phyloP scores from a whole-genome alignment of 2,888 invertebrate genomes.

The Caenorhabditis sp. region DNA sequence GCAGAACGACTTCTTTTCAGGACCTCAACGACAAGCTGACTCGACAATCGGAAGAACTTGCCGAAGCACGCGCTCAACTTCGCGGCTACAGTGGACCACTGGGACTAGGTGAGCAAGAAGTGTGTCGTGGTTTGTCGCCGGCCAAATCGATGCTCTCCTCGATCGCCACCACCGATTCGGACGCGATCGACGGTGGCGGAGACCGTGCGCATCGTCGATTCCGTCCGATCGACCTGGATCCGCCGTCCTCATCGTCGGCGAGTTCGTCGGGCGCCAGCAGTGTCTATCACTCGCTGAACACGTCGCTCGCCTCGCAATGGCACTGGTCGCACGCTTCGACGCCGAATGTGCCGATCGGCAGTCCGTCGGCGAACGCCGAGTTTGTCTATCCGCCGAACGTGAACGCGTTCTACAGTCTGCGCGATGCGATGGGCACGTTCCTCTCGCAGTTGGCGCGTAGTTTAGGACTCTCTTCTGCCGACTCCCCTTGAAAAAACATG shows the following conservation, averaged over 20 bases:
- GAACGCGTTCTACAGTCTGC: constrained; percentile 47
- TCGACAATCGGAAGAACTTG: constrained; percentile 72
- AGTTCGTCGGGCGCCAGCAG: constrained; percentile 24
- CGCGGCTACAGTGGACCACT: constrained; percentile 69
- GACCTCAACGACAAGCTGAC: constrained; percentile 71
- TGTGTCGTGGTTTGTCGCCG: constrained; percentile 49
- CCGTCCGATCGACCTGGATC: constrained; percentile 11
- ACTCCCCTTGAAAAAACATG: not conserved
- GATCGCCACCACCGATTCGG: constrained; percentile 30
- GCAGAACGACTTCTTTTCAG: constrained; percentile 54
- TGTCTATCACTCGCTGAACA: constrained; percentile 49
- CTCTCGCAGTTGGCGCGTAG: constrained; percentile 43
- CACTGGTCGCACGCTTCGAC: constrained; percentile 46
- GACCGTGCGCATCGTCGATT: constrained; percentile 3
- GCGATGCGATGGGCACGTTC: constrained; percentile 32
- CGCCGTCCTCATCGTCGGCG: constrained; percentile 24
- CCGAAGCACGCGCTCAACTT: constrained; percentile 71
- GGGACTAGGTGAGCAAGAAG: constrained; percentile 60
- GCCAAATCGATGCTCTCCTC: constrained; percentile 57
- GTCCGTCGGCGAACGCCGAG: constrained; percentile 14
- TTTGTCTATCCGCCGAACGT: constrained; percentile 53
- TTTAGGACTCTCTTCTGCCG: constrained; percentile 14
- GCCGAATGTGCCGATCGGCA: constrained; percentile 3
- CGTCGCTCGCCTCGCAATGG: constrained; percentile 44
- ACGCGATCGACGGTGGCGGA: constrained; percentile 31